Conservation (phyloP, 1,140 invertebrate species). For the Phymorhynchus buccinoides region DNA sequence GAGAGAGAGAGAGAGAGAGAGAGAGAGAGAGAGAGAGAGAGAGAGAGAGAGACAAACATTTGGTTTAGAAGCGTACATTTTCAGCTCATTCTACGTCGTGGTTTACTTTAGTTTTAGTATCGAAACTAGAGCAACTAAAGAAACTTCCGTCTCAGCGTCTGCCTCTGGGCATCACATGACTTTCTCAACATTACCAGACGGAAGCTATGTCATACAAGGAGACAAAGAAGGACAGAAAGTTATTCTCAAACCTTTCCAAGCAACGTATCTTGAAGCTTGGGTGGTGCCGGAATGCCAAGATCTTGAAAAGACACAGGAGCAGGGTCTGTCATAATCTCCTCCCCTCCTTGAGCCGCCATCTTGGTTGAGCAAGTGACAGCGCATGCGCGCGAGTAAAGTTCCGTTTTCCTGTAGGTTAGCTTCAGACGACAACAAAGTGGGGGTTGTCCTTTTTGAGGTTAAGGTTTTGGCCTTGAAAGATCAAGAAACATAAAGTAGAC, state of each 20-base stretch:
- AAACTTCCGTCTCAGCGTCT: background rate
- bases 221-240: too few species aligned
- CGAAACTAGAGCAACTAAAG: background rate
- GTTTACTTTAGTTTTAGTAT: too few species aligned
- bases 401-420: too few species aligned
- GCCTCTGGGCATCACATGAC: background rate
- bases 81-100: too few species aligned
- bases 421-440: too few species aligned
- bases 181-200: background rate
- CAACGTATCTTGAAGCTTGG: slow-evolving; percentile 27
- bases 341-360: slow-evolving; percentile 26
- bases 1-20: slow-evolving; percentile 3
- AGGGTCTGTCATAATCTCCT: background rate
- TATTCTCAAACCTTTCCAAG: slow-evolving; percentile 31
- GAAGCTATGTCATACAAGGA: too few species aligned
- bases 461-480: too few species aligned
- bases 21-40: background rate
- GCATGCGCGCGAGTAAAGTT: background rate
- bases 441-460: too few species aligned
- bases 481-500: too few species aligned
- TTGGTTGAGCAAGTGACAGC: background rate
- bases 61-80: too few species aligned
- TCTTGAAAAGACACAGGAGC: slow-evolving; percentile 29
- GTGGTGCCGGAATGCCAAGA: slow-evolving; percentile 34
- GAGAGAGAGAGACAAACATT: background rate